Base-by-base conservation (phyloP, 2,113 vertebrate species). In the Zingel zingel region DNA sequence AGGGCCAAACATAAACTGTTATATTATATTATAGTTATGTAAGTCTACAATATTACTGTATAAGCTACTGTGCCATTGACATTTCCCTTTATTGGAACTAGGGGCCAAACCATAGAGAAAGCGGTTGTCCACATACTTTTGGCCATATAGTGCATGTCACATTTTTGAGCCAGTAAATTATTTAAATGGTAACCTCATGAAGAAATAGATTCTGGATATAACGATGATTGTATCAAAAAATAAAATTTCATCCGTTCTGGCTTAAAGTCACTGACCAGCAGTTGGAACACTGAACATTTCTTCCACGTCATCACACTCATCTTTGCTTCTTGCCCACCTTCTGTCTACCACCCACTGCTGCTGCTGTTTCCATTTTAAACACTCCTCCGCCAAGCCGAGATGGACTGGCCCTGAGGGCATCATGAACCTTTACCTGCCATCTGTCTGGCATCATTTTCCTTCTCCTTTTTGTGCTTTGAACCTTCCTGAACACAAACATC, bases 371-470 rank as follows among this genome's bases (percentile, higher is more conserved):
- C 25, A 11, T 57, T 39, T 48, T 19, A 16, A 33, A 30, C 30
- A 19, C 27, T 70, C 45, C 47, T 21, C 43, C 50, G 64, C 27
- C 2, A 2, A 21, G 15, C 30, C 18, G 43, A 45, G 14, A 15
- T 18, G 43, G 62, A 33, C 57, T 4, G 36, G 81, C 67, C 77
- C 73, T 65, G 33, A 33, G 39, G 74, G 73, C 1, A 16, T 77
- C 82, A 0, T 15, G 47, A 50, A 71, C 64, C 74, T 68, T 66
- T 56, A 58, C 13, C 36, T 12, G 8, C 11, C 18, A 13, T 11
- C 39, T 27, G 9, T 68, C 45, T n/a, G 0, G 1, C 48, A 3
- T 23, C 18, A 9, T 45, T 36, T 4, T 21, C 33, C 16, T 77
- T 43, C 18, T 4, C 39, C 39, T 23, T 21, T 21, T 57, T 71